Conservation (phyloP, 2,113 vertebrate genomes). For the Psammodynastes pulverulentus region DNA sequence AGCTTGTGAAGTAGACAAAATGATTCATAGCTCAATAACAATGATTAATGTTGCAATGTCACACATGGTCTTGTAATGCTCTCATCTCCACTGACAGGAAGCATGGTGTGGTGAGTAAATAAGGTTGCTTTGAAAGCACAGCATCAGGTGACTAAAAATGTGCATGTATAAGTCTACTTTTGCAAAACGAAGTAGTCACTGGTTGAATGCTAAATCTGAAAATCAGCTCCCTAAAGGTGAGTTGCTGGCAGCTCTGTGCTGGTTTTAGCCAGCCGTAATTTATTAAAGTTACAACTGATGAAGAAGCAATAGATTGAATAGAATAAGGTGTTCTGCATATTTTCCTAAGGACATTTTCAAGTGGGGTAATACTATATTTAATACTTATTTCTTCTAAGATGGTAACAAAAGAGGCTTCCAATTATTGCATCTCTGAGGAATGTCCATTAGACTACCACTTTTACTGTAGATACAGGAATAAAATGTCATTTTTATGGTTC, state of each 20-base stretch:
- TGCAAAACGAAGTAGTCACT: background rate
- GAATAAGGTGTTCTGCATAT: background rate
- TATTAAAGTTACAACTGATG: background rate
- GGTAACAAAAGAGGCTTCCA: background rate
- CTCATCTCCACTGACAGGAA: constrained; percentile 5
- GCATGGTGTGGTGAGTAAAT: background rate
- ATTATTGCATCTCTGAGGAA: background rate
- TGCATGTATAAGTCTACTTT: background rate
- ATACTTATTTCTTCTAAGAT: background rate
- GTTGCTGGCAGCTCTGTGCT: background rate
- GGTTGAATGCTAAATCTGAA: background rate
- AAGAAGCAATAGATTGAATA: background rate
- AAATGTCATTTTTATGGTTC: background rate
- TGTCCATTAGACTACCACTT: background rate
- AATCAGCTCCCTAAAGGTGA: background rate
- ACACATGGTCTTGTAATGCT: constrained; percentile 27
- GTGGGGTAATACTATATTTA: background rate
- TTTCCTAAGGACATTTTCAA: background rate
- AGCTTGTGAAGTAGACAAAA: constrained; percentile 13
- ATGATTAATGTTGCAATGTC: constrained; percentile 31
- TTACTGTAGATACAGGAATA: background rate
- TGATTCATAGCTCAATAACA: constrained; percentile 29
- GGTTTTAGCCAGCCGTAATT: background rate
- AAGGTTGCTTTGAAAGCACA: background rate
- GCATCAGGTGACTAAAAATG: background rate